These are phyloP conservation scores for Misgurnus anguillicaudatus DNA, from an alignment of 2,113 vertebrate species.

Conservation along the genomic window DNA sequence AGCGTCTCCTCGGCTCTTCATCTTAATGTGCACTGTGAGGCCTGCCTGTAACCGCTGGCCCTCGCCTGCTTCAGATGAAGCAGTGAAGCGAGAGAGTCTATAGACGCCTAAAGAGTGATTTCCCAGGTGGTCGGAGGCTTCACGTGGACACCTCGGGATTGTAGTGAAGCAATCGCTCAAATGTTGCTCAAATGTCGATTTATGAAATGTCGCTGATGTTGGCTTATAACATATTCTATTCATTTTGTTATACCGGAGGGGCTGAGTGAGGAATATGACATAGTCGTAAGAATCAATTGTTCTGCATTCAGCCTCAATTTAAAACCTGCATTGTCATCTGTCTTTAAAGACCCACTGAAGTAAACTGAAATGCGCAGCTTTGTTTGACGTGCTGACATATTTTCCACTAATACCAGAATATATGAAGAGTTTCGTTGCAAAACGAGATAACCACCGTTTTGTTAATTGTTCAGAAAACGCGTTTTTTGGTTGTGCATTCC, in stretches of 20 bases:
- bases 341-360: not conserved
- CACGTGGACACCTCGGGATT: constrained; percentile 1
- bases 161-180: constrained; percentile 66
- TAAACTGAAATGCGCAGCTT: no score
- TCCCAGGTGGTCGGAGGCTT: constrained; percentile 25
- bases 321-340: constrained; percentile 1
- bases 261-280: constrained; percentile 17
- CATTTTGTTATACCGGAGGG: constrained; percentile 10
- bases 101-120: constrained; percentile 35
- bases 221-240: constrained; percentile 64
- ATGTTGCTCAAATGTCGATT: constrained; percentile 49
- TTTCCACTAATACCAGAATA: no score
- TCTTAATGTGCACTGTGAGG: constrained; percentile 44
- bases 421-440: no score
- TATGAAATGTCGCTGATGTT: constrained; percentile 25
- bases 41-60: constrained; percentile 25
- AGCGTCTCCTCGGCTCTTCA: constrained; percentile 35
- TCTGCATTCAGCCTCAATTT: constrained; percentile 15
- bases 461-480: no score
- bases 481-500: no score
- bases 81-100: constrained; percentile 25
- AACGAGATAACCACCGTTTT: no score
- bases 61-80: constrained; percentile 9
- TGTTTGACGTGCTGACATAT: no score
- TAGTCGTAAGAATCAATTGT: not conserved